Percentiles rank a stretch among this genome's conserved stretches.
These are phyloP conservation scores for Eriocheir sinensis DNA, from an alignment of 1,140 invertebrate genomes.

Conservation along the genomic window DNA sequence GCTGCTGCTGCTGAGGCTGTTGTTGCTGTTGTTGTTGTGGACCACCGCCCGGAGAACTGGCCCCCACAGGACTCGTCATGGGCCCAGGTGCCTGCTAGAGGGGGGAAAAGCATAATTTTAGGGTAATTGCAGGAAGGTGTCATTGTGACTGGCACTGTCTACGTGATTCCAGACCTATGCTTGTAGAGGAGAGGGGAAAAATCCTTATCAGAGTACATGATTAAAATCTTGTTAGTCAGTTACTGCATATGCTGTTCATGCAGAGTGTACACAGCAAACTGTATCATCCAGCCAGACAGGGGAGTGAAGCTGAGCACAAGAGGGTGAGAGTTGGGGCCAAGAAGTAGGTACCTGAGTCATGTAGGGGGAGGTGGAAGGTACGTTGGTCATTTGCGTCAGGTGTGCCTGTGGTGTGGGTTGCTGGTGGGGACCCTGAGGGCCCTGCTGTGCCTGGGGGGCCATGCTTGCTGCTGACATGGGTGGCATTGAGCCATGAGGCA, in stretches of 20 bases:
- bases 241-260: slow-evolving; percentile 34
- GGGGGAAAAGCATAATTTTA: background rate
- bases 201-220: background rate
- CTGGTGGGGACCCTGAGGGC: slow-evolving; percentile 70
- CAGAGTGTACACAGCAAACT: background rate
- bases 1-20: slow-evolving; percentile 80
- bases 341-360: slow-evolving; percentile 79
- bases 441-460: slow-evolving; percentile 72
- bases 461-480: slow-evolving; percentile 81
- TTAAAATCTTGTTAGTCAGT: slow-evolving; percentile 45
- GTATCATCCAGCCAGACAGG: background rate
- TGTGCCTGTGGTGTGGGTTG: slow-evolving; percentile 71
- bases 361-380: slow-evolving; percentile 78
- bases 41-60: slow-evolving; percentile 62
- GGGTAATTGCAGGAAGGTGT: background rate
- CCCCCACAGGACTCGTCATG: slow-evolving; percentile 73
- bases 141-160: background rate
- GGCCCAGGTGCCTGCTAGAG: slow-evolving; percentile 67
- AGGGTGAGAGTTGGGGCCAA: background rate
- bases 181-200: background rate
- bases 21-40: slow-evolving; percentile 75
- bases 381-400: slow-evolving; percentile 71
- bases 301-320: background rate
- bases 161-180: background rate
- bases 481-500: slow-evolving; percentile 78